Base-by-base conservation (phyloP, 2,113 vertebrate species). In the Ahaetulla prasina region DNA sequence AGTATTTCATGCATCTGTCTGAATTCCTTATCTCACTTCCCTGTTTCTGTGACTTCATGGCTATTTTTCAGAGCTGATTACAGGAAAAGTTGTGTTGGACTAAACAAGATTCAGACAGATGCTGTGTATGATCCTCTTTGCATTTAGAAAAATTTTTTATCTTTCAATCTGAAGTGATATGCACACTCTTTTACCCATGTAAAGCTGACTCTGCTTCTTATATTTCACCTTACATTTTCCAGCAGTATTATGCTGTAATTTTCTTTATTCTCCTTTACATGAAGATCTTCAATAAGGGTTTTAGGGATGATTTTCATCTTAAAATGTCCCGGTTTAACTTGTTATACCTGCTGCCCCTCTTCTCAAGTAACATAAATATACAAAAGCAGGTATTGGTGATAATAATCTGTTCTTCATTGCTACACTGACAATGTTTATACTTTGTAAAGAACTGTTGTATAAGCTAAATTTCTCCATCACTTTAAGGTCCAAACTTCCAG, bases 161-260 rank as follows among this genome's bases (percentile, higher is more conserved):
- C 16, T 80, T 43, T 43, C 35, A 22, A 3, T 80, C n/a, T 80
- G 74, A 80, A 39, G 74, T 39, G 8, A 39, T 43, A 80, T 9
- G 10, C 35, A 5, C 22, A 23, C 54, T 27, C 25, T 27, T 30
- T 52, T n/a, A 6, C 25, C 53, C 55, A n/a, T 22, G 7, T 10
- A 80, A 55, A 53, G 35, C 55, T 89, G n/a, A 53, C 30, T 49
- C 84, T 49, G 55, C 5, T 30, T 63, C 8, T 63, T 22, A 1
- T 84, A 30, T 50, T 90, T 1, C 0, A 23, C 0, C 0, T 87
- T 68, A 0, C 0, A 0, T 87, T 87, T 91, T 74, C 55, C 91
- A 88, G 68, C 80, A 39, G 2, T 4, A 0, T 2, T 35, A 4
- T 54, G 89, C 49, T 53, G 18, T 20, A 68, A 89, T 94, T 52